phyloP scores from a whole-genome alignment of 2,888 invertebrate species.

The Cyclophora punctaria region DNA sequence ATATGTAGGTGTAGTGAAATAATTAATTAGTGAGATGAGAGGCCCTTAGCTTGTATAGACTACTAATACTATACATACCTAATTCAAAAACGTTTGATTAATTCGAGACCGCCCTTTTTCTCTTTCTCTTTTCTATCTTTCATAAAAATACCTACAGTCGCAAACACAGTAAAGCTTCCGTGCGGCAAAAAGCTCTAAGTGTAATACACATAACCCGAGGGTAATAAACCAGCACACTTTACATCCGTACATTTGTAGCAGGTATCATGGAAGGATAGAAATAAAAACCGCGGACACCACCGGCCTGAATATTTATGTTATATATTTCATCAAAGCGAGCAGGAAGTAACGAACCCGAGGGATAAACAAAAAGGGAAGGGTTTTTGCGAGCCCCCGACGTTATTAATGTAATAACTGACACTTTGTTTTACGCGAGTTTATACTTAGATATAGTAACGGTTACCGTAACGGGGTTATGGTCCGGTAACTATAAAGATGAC shows the following conservation, averaged over 20 bases:
- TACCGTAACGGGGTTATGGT: slow-evolving; percentile 17
- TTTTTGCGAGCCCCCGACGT: slow-evolving; percentile 48
- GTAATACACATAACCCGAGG: slow-evolving; percentile 15
- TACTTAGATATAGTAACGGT: slow-evolving; percentile 44
- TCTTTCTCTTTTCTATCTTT: too few species aligned
- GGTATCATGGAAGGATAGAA: slow-evolving; percentile 28
- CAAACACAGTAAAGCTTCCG: slow-evolving; percentile 1
- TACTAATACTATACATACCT: too few species aligned
- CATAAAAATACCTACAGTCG: too few species aligned
- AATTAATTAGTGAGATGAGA: too few species aligned
- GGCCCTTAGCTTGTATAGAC: too few species aligned
- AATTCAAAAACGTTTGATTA: too few species aligned
- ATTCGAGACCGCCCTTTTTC: too few species aligned
- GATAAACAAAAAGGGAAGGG: slow-evolving; percentile 64
- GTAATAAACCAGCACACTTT: slow-evolving; percentile 5
- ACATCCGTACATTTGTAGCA: slow-evolving; percentile 34
- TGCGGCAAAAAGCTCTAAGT: neutral
- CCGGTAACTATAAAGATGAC: slow-evolving; percentile 6
- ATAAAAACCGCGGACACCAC: slow-evolving; percentile 35
- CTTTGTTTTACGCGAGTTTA: slow-evolving; percentile 68
- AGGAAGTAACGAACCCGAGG: slow-evolving; percentile 41
- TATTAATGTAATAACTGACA: slow-evolving; percentile 73
- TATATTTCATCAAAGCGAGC: slow-evolving; percentile 42
- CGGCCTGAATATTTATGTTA: slow-evolving; percentile 20
- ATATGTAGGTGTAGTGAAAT: too few species aligned